Base-by-base conservation (phyloP, 1,140 invertebrate genomes). In the Meloidogyne hapla region DNA sequence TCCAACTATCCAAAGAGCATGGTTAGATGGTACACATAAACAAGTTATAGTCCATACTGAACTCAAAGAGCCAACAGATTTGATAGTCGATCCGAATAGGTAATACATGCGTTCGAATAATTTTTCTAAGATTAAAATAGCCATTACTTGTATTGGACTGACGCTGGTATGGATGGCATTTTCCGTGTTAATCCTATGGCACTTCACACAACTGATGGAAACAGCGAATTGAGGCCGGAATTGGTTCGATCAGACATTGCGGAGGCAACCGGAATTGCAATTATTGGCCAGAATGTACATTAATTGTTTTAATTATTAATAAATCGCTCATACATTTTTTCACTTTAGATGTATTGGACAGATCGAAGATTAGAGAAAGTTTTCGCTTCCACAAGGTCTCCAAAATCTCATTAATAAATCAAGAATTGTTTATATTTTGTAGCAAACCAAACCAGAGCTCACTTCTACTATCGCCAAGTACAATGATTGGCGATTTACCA, bases 121-220 rank as follows among this genome's bases (percentile, higher is more conserved):
- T 45, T 25, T 69, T 5, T 38, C 23, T 25, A 23, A 68, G 21
- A 13, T 23, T 26, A 13, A 33, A 21, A 26, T 69, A 23, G 94
- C 0, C 93, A 98, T 83, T 94, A 98, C 85, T 92, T 99, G 0
- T 99, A 95, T 87, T 99, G 95, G 96, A 94, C 96, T 0, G 96
- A 99, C 88, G 93, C 94, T 0, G 92, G 92, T 84, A 89, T 45
- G 93, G 93, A 8, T 92, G 91, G 10, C 92, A 92, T 81, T 89
- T 93, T 82, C 91, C 93, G 75, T 25, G 78, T 78, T 12, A 71
- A 74, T 23, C 45, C 77, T 13, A 28, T 70, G 26, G 68, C 69
- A 62, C n/a, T 73, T 38, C 42, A 23, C 38, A 75, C 26, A 42
- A 69, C 85, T 71, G 87, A 82, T 81, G 90, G 90, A 40, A 87